phyloP scores from a whole-genome alignment of 2,888 invertebrate genomes.

The Scaptodrosophila latifasciaeformis region DNA sequence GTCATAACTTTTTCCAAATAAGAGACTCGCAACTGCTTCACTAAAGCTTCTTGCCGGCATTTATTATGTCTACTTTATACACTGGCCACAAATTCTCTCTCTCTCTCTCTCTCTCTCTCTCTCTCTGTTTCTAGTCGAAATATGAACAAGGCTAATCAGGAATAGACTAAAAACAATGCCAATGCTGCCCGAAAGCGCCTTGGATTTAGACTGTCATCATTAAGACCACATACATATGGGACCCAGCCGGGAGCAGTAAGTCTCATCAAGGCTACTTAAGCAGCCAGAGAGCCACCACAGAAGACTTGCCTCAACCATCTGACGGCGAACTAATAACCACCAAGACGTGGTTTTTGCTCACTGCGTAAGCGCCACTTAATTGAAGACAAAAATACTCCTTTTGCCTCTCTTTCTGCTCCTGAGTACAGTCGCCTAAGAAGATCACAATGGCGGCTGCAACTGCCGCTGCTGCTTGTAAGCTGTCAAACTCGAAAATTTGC shows the following conservation, averaged over 20 bases:
- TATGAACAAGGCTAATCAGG: conserved; percentile 46
- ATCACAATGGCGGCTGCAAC: conserved; percentile 16
- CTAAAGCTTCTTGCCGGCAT: too few relatives aligned
- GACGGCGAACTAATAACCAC: conserved; percentile 52
- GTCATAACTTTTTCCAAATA: too few relatives aligned
- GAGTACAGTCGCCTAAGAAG: neutral
- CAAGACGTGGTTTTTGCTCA: conserved; percentile 4
- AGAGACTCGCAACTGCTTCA: too few relatives aligned
- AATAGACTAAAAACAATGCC: conserved; percentile 16
- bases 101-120: too few relatives aligned
- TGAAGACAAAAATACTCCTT: conserved; percentile 39
- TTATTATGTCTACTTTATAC: neutral
- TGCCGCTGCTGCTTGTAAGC: conserved; percentile 63
- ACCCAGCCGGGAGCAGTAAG: neutral
- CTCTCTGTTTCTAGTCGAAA: too few relatives aligned
- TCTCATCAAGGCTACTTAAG: conserved; percentile 25
- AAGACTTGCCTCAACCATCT: conserved; percentile 23
- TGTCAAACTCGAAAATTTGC: conserved; percentile 74
- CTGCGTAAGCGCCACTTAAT: conserved; percentile 60
- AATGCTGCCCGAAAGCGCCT: conserved; percentile 45
- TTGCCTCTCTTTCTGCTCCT: conserved; percentile 5
- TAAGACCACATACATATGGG: conserved; percentile 42
- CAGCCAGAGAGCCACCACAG: conserved; percentile 1
- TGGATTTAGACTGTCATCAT: conserved; percentile 58
- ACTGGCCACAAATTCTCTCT: neutral